Conservation (phyloP, 2,113 vertebrate species). For the Oxyura jamaicensis region DNA sequence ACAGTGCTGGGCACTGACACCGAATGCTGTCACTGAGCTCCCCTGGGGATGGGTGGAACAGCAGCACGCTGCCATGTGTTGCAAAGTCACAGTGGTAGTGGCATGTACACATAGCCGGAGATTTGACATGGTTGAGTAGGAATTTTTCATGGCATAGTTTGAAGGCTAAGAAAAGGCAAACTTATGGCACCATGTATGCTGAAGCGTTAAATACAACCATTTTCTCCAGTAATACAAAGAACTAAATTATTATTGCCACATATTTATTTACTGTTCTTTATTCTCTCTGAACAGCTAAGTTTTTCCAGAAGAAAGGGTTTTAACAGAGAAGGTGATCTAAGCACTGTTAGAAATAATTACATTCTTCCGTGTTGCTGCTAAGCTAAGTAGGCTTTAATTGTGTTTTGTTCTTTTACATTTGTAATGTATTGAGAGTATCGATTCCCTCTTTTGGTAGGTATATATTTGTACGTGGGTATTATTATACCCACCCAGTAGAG, state of each 20-base stretch:
- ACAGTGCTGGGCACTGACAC: too few relatives aligned
- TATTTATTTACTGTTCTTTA: slow-evolving; percentile 58
- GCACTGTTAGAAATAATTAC: slow-evolving; percentile 46
- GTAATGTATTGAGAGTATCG: slow-evolving; percentile 26
- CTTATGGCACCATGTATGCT: background rate
- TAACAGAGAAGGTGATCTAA: slow-evolving; percentile 54
- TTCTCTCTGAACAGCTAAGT: slow-evolving; percentile 38
- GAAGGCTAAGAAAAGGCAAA: slow-evolving; percentile 29
- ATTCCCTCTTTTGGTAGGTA: slow-evolving; percentile 26
- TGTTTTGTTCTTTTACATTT: slow-evolving; percentile 53
- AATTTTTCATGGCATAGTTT: background rate
- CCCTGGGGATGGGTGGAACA: background rate
- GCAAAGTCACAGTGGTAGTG: background rate
- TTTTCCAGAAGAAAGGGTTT: slow-evolving; percentile 63
- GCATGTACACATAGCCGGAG: background rate
- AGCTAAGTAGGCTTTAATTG: slow-evolving; percentile 60
- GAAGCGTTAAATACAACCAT: slow-evolving; percentile 38
- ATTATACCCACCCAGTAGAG: background rate
- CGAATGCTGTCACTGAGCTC: background rate
- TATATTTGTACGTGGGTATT: slow-evolving; percentile 5
- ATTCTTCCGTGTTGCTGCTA: slow-evolving; percentile 27
- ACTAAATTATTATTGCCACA: slow-evolving; percentile 19
- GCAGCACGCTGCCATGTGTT: background rate
- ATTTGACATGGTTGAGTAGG: background rate
- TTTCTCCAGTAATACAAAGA: slow-evolving; percentile 39